Conservation (phyloP, 2,888 invertebrate species). For the Hirtodrosophila cameraria region DNA sequence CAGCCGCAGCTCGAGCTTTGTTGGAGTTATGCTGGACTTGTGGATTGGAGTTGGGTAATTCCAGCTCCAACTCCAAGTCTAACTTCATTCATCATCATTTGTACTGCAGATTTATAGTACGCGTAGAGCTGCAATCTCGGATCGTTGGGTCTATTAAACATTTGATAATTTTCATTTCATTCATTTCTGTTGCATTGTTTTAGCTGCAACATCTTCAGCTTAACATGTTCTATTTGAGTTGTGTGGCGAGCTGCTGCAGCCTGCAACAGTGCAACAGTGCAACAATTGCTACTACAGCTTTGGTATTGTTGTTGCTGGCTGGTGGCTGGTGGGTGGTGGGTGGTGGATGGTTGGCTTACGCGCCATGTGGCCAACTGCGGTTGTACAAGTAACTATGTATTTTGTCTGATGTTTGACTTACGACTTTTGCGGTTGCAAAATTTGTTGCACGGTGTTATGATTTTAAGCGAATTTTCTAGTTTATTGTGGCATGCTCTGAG, state of each 20-base stretch:
- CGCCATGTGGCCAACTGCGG: slow-evolving; percentile 19
- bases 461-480: slow-evolving; percentile 61
- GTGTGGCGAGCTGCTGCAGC: slow-evolving; percentile 8
- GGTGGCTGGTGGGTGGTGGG: slow-evolving; percentile 19
- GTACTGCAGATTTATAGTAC: slow-evolving; percentile 2
- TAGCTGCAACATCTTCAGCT: slow-evolving; percentile 23
- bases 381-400: slow-evolving; percentile 34
- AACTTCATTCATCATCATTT: slow-evolving; percentile 60
- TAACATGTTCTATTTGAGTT: slow-evolving; percentile 69
- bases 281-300: slow-evolving; percentile 33
- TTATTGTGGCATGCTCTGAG: slow-evolving; percentile 35
- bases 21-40: slow-evolving; percentile 30
- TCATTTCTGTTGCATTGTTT: slow-evolving; percentile 37
- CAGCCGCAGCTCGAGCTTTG: slow-evolving; percentile 45
- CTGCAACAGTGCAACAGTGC: neutral
- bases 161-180: slow-evolving; percentile 77
- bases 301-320: slow-evolving; percentile 19
- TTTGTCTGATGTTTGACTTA: slow-evolving; percentile 68
- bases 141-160: slow-evolving; percentile 67
- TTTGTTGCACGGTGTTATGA: slow-evolving; percentile 63
- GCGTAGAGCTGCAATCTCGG: slow-evolving; percentile 26
- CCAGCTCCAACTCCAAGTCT: no score
- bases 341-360: slow-evolving; percentile 12
- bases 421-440: slow-evolving; percentile 70
- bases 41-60: slow-evolving; percentile 21